Evolutionary conservation across 1,140 invertebrate species (phyloP).

Genomic region (Idris sp.): DNA sequence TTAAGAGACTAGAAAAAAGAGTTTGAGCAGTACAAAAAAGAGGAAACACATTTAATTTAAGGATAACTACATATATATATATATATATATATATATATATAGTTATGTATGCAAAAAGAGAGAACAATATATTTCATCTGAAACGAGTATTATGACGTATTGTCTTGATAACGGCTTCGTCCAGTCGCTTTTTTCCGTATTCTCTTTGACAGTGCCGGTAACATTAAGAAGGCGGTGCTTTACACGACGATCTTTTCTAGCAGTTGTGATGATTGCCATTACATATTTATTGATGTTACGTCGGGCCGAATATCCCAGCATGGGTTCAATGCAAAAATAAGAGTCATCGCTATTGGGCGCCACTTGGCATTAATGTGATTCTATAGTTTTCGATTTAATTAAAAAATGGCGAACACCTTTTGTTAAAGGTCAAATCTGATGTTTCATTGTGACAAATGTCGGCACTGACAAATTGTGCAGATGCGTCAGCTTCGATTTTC

Average conservation of each 20-base stretch:
- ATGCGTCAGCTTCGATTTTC: neutral
- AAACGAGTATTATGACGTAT: constrained; percentile 33
- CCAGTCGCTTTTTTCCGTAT: constrained; percentile 37
- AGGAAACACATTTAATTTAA: no score
- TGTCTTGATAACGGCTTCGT: constrained; percentile 39
- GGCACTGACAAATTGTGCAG: no score
- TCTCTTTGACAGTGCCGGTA: constrained; percentile 51
- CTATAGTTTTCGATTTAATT: constrained; percentile 75
- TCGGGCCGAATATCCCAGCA: constrained; percentile 64
- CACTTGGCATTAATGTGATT: constrained; percentile 77
- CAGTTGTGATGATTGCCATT: constrained; percentile 57
- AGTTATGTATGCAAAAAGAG: neutral
- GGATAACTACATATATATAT: no score
- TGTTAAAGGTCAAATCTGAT: constrained; percentile 1
- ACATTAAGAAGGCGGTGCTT: constrained; percentile 57
- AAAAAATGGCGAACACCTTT: constrained; percentile 65
- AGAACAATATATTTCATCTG: constrained; percentile 42
- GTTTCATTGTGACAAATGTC: constrained; percentile 19
- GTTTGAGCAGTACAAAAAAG: no score
- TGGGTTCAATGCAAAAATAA: constrained; percentile 74
- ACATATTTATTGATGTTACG: constrained; percentile 61
- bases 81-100: no score
- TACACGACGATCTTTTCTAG: constrained; percentile 54
- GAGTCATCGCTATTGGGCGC: constrained; percentile 76
- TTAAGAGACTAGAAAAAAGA: no score